Evolutionary conservation across 1,140 invertebrate species (phyloP).

Genomic region (Caenorhabditis inopinata): DNA sequence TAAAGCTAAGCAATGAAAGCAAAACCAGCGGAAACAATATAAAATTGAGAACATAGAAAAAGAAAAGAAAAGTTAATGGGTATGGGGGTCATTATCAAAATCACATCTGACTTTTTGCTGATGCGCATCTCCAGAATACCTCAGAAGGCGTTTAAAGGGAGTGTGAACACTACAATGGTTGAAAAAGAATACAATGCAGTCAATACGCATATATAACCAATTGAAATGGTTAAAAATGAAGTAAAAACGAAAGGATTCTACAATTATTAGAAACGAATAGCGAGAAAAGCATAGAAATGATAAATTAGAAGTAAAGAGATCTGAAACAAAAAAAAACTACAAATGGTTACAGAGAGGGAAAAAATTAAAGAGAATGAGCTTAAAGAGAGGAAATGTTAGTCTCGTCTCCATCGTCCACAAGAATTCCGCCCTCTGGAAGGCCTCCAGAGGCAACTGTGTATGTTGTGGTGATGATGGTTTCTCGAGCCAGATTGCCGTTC

Average conservation of each 20-base stretch:
- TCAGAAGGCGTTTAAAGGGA: not conserved
- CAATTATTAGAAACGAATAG: no score
- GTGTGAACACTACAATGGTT: slow-evolving; percentile 8
- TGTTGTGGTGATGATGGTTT: not conserved
- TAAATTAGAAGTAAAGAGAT: no score
- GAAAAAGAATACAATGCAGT: no score
- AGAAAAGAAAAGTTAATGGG: not conserved
- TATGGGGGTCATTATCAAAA: not conserved
- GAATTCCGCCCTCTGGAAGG: slow-evolving; percentile 9
- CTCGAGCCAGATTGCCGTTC: not conserved
- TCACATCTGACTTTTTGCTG: not conserved
- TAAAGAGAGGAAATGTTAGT: slow-evolving; percentile 6
- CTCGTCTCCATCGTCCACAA: slow-evolving; percentile 27
- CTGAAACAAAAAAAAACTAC: not conserved
- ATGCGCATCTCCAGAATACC: not conserved
- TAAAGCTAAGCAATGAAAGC: slow-evolving; percentile 1
- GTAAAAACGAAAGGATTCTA: no score
- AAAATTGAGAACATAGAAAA: not conserved
- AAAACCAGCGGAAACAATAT: not conserved
- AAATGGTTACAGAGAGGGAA: no score
- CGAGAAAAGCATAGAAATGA: no score
- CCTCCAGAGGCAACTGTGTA: not conserved
- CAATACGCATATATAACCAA: no score
- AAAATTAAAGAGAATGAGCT: no score
- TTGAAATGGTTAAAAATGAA: no score